Evolutionary conservation across 2,113 vertebrate species (phyloP), one percentile per base, ranked within the genome.

Genomic region (Amazona vittata): DNA sequence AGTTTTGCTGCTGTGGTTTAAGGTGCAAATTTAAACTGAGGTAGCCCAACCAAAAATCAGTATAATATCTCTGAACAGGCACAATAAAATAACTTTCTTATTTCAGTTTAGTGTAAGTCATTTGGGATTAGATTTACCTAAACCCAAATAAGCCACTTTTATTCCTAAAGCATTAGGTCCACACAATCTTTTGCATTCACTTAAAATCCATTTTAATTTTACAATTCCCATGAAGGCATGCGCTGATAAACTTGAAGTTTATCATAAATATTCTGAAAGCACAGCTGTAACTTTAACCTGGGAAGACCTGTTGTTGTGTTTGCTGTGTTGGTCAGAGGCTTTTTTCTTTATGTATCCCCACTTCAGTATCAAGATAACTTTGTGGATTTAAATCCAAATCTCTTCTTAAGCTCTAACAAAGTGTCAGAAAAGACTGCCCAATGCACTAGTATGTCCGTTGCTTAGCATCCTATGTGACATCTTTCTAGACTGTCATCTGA

Each of bases 81-180:
- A 28, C 43, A 68, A 37, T 82, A 76, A 83, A 85, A 73, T 64
- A 60, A 35, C 19, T 90, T 9, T 1, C 25, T 69, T 73, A 82
- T 85, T 76, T 79, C 44, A 95, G 26, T 3, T 77, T 83, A 77
- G 41, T 19, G 20, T 25, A 69, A 76, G 29, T 20, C 2, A 49
- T 73, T 80, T 69, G 41, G 57, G 79, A 86, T 81, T 17, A 81
- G 55, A 67, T 86, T 93, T 81, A 63, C n/a, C 52, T 65, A 80
- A 94, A 41, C 5, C 16, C 21, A 53, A 70, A 84, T 59, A 77
- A 95, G 21, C 10, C 55, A 70, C 7, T 86, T 16, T 63, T 44
- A 80, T 43, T 76, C 35, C 52, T 64, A 69, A 91, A 89, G 41
- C 41, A 33, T n/a, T 44, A 86, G 5, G 29, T 77, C 64, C 46